Percentiles rank a stretch among this genome's conserved stretches.
These are phyloP conservation scores for Gryllus bimaculatus DNA, from an alignment of 1,140 invertebrate genomes.

Conservation along the genomic window DNA sequence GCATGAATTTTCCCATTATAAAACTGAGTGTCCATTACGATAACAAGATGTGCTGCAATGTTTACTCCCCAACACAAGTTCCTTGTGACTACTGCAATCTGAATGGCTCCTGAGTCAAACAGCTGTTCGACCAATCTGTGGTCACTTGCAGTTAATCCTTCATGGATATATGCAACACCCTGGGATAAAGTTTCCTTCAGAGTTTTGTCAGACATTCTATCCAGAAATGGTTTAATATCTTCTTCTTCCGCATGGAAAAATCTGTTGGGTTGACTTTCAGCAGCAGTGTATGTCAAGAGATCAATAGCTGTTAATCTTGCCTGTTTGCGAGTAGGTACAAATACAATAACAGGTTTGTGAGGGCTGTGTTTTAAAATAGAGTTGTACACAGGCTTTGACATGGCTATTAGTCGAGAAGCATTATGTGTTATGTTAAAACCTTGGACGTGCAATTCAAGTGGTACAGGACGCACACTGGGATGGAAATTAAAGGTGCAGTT, in stretches of 20 bases:
- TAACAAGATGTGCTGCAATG: slow-evolving; percentile 81
- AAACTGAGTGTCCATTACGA: slow-evolving; percentile 95
- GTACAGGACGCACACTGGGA: slow-evolving; percentile 90
- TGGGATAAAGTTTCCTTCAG: slow-evolving; percentile 77
- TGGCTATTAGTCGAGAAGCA: slow-evolving; percentile 85
- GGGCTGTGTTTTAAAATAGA: slow-evolving; percentile 80
- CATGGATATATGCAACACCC: slow-evolving; percentile 96
- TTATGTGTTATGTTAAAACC: slow-evolving; percentile 94
- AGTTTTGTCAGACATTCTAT: slow-evolving; percentile 79
- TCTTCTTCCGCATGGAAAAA: slow-evolving; percentile 86
- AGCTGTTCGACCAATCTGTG: slow-evolving; percentile 83
- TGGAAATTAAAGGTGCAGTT: slow-evolving; percentile 97
- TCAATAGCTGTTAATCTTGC: slow-evolving; percentile 91
- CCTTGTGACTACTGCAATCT: slow-evolving; percentile 84
- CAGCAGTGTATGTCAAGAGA: slow-evolving; percentile 83
- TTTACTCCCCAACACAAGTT: slow-evolving; percentile 88
- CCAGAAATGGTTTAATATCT: slow-evolving; percentile 78
- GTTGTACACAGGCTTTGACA: slow-evolving; percentile 96
- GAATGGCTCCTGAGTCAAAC: slow-evolving; percentile 87
- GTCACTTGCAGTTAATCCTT: slow-evolving; percentile 79
- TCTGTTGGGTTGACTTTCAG: slow-evolving; percentile 70
- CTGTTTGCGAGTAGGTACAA: slow-evolving; percentile 91
- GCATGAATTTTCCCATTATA: slow-evolving; percentile 91
- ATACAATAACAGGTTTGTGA: slow-evolving; percentile 87
- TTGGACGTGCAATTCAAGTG: slow-evolving; percentile 90